Percentiles rank a stretch among this genome's conserved stretches.
Conservation (phyloP, 2,888 invertebrate genomes). For the Acronicta aceris region DNA sequence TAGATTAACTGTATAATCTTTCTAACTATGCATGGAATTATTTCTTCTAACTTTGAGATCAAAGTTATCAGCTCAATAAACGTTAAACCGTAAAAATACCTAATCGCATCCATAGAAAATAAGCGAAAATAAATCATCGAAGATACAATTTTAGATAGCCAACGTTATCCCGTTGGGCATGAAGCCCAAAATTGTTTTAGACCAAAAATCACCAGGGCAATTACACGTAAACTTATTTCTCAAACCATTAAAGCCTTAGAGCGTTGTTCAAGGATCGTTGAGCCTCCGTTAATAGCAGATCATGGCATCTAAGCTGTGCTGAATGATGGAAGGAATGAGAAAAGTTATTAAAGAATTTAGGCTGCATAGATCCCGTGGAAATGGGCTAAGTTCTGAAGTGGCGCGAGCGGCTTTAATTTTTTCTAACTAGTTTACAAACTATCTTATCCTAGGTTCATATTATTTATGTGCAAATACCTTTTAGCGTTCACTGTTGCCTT, state of each 20-base stretch:
- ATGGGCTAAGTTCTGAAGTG: slow-evolving; percentile 12
- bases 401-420: neutral
- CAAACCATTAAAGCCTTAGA: slow-evolving; percentile 61
- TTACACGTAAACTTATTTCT: slow-evolving; percentile 66
- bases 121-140: slow-evolving; percentile 39
- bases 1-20: neutral
- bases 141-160: slow-evolving; percentile 53
- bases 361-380: slow-evolving; percentile 33
- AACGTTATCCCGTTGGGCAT: slow-evolving; percentile 23
- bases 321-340: slow-evolving; percentile 45
- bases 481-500: slow-evolving; percentile 10
- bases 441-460: too few relatives aligned
- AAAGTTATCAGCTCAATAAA: neutral
- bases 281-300: slow-evolving; percentile 45
- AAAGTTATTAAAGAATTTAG: slow-evolving; percentile 45
- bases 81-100: slow-evolving; percentile 10
- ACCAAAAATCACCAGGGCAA: slow-evolving; percentile 52
- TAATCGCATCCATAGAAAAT: slow-evolving; percentile 15
- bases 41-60: neutral
- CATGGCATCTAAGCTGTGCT: slow-evolving; percentile 35
- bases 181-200: slow-evolving; percentile 44
- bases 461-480: slow-evolving; percentile 20
- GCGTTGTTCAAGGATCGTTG: slow-evolving; percentile 62
- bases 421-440: neutral
- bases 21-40: neutral